phyloP scores from a whole-genome alignment of 2,797 vertebrate genomes.

The Macroramphosus scolopax region DNA sequence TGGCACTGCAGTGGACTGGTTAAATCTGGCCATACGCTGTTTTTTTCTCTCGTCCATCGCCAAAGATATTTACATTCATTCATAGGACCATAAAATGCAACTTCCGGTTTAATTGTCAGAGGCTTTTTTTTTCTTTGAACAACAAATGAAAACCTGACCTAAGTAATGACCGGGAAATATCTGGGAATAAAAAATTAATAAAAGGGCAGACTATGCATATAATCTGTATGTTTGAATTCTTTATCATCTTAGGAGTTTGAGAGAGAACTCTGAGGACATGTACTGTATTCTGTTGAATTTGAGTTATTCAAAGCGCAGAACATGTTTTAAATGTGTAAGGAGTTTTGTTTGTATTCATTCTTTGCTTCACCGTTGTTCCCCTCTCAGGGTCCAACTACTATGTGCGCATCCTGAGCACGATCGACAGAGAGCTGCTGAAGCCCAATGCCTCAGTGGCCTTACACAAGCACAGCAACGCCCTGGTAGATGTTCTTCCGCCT shows the following conservation, averaged over 20 bases:
- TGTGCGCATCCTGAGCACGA: conserved; percentile 94
- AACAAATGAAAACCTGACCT: too few species aligned
- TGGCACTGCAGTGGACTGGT: too few species aligned
- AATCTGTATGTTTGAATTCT: conserved; percentile 28
- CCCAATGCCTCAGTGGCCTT: conserved; percentile 93
- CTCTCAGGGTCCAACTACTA: conserved; percentile 92
- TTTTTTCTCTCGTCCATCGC: too few species aligned
- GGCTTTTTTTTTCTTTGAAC: too few species aligned
- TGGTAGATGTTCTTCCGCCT: conserved; percentile 92
- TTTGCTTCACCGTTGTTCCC: conserved; percentile 3
- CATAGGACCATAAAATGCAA: too few species aligned
- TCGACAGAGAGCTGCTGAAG: conserved; percentile 93
- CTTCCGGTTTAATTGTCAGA: too few species aligned
- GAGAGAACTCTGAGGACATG: conserved; percentile 8
- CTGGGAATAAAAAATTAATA: conserved; percentile 24
- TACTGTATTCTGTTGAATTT: conserved; percentile 10
- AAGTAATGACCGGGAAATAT: too few species aligned
- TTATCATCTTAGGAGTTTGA: conserved; percentile 25
- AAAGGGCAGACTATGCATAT: conserved; percentile 14
- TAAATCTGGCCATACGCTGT: too few species aligned
- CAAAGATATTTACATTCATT: too few species aligned
- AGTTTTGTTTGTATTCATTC: conserved; percentile 4
- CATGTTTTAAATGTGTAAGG: conserved; percentile 39
- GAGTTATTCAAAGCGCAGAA: conserved; percentile 34
- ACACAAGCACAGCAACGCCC: conserved; percentile 95